Base-by-base conservation (phyloP, 2,888 invertebrate genomes). In the Lepidocyrtoides sp. region DNA sequence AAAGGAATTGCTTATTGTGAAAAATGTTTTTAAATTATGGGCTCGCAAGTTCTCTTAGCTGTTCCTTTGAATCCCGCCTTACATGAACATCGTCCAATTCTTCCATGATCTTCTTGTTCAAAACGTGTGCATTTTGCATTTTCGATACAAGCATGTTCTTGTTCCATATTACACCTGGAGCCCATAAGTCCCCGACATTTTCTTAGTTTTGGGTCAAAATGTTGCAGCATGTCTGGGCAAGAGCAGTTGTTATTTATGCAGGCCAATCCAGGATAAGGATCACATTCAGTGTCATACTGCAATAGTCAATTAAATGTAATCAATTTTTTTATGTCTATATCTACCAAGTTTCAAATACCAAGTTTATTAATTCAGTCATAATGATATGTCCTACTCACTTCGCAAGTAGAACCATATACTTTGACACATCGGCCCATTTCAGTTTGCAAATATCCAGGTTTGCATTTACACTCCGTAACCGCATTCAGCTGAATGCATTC, bases 401-500 rank as follows among this genome's bases (percentile, higher is more conserved):
- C 91, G 41, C 93, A 93, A 17, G 79, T 3, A 0, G 88, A 89
- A 0, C 91, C 91, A 69, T 86, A 86, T 0, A 84, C 86, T 75
- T 92, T 91, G 51, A 86, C 91, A 84, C 93, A 93, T n/a, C 69
- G 81, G 10, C 92, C 92, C 0, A n/a, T 10, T 0, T 89, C 84
- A 48, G 91, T 91, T 17, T 92, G 92, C 1, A 92, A 57, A 72
- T 82, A 93, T 10, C 92, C 93, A 5, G 66, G 54, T 23, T 87
- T 87, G 69, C 93, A 93, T 48, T 72, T 72, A 54, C 93, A 93
- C 36, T 93, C 92, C 0, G 48, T 48, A n/a, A 89, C 51, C 2
- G 12, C 0, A 20, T 89, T 91, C 14, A 44, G 23, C 44, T 72
- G 41, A 10, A 88, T 72, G 60, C 93, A 93, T 26, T 92, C 91